Evolutionary conservation across 2,888 invertebrate species (phyloP), one percentile per base, ranked within the genome.

Genomic region (Scaptomyza parva): DNA sequence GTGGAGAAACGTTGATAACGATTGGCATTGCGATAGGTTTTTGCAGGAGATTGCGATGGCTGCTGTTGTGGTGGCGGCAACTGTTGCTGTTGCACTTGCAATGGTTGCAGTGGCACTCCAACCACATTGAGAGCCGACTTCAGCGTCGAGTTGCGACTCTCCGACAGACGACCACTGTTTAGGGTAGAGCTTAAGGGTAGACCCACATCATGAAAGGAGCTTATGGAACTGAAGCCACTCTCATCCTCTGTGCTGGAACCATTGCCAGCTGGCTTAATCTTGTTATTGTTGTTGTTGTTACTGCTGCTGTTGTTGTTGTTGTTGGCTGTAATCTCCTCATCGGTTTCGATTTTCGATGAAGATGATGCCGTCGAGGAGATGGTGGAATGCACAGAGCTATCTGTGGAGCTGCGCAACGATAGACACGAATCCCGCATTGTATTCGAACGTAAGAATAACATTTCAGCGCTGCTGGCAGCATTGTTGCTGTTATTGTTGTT

Each of bases 211-310:
- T 96, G 96, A 89, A 96, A 96, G 7, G 96, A 96, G 90, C 94
- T 96, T 93, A 96, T 95, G 8, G 96, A 96, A 12, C 96, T 96
- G 91, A 96, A 96, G 26, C 96, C 96, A 88, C 96, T 96, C 91
- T 96, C 96, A 82, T 96, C 96, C 89, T 96, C 96, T 0, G 91
- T 91, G 63, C 90, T 90, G 24, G 91, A 91, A 30, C 89, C 88
- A 58, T 72, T 61, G 58, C 39, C 65, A 58, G 51, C 60, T 69
- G 78, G 53, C 6, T 74, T 54, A 20, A 33, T 55, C n/a, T 28
- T 90, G 14, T 41, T 70, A n/a, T 14, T 71, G 52, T 44, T 77
- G 33, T 39, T 66, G 39, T 11, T 63, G 58, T 9, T 35, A 35
- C 18, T 26, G 47, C 7, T 51, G 47, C 2, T 41, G 39, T 9